Evolutionary conservation across 2,888 invertebrate genomes (phyloP).

Genomic region (Ectemnius cavifrons): DNA sequence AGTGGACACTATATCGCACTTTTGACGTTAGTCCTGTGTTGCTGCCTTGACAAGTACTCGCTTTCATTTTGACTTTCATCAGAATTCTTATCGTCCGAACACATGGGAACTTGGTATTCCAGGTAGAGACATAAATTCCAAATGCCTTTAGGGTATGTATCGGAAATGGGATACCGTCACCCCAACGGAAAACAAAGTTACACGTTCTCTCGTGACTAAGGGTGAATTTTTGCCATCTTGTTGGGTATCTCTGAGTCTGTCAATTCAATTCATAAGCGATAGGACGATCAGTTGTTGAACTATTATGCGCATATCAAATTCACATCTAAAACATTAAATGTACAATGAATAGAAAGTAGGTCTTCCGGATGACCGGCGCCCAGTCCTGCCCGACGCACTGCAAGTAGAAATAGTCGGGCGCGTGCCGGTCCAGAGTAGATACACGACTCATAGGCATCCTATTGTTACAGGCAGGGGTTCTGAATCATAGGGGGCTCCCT

Average conservation of each 20-base stretch:
- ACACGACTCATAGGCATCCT: constrained; percentile 60
- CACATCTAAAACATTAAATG: background rate
- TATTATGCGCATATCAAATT: background rate
- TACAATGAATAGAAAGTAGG: background rate
- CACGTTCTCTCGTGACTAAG: background rate
- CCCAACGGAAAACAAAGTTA: constrained; percentile 1
- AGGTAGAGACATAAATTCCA: background rate
- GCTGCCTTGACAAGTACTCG: background rate
- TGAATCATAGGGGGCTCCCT: constrained; percentile 62
- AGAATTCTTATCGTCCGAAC: too few relatives aligned
- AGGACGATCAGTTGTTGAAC: background rate
- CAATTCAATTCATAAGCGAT: background rate
- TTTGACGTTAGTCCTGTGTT: background rate
- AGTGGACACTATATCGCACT: constrained; percentile 14
- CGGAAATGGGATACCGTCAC: background rate
- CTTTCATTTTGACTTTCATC: too few relatives aligned
- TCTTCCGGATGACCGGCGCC: background rate
- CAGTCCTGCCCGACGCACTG: background rate
- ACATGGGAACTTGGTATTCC: background rate
- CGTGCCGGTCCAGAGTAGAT: background rate
- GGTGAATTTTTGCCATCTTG: background rate
- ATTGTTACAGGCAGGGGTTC: constrained; percentile 71
- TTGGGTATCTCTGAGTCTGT: background rate
- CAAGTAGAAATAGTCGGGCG: background rate
- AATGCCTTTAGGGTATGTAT: background rate